Evolutionary conservation across 2,888 invertebrate genomes (phyloP).

Genomic region (Polydesmus complanatus): DNA sequence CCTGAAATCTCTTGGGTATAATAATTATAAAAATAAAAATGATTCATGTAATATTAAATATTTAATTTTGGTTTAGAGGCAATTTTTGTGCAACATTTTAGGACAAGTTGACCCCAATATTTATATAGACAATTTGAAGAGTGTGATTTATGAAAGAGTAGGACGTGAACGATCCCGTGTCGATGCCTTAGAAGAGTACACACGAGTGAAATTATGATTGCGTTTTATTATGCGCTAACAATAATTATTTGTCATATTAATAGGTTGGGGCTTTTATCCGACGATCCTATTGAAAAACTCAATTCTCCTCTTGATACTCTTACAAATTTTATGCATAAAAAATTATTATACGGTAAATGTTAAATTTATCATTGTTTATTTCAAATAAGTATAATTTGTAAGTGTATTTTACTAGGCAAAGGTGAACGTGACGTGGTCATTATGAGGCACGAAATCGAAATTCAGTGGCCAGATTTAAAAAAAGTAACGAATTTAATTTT

Average conservation of each 20-base stretch:
- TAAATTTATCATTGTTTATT: neutral
- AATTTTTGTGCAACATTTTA: constrained; percentile 69
- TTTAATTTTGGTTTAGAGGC: constrained; percentile 46
- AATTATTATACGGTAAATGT: constrained; percentile 54
- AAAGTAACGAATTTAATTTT: constrained; percentile 16
- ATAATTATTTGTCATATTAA: constrained; percentile 10
- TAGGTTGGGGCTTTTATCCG: constrained; percentile 68
- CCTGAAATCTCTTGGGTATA: constrained; percentile 90
- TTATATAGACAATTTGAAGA: constrained; percentile 82
- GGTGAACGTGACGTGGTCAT: constrained; percentile 80
- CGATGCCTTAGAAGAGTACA: constrained; percentile 57
- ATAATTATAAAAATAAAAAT: too few species aligned
- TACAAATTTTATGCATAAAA: constrained; percentile 70
- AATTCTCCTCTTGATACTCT: constrained; percentile 85
- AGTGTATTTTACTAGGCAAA: neutral
- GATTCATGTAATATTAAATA: neutral
- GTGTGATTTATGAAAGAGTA: constrained; percentile 65
- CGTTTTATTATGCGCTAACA: neutral
- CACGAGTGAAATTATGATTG: neutral
- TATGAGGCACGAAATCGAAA: constrained; percentile 80
- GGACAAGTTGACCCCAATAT: constrained; percentile 73
- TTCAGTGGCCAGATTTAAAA: constrained; percentile 66
- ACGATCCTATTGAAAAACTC: constrained; percentile 63
- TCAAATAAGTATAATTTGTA: neutral
- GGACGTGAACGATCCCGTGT: constrained; percentile 43